These are phyloP conservation scores for Crambe crambe DNA, from an alignment of 37 sponge, comb jelly and placozoan genomes.

Conservation along the genomic window DNA sequence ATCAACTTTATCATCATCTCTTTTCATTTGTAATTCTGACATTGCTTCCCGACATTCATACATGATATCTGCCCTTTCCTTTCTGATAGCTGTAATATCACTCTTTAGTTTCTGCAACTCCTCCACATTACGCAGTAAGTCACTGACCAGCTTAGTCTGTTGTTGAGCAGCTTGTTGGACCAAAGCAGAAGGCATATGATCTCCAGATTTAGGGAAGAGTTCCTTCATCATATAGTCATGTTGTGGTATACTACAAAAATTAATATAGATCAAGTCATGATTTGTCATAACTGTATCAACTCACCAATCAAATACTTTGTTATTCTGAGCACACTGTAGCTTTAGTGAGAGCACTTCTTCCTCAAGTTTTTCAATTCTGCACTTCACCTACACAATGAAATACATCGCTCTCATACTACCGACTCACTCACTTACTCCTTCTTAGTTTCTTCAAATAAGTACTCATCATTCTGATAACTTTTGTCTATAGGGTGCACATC, in stretches of 20 bases:
- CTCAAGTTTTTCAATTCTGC: slow-evolving; percentile 22
- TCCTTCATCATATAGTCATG: slow-evolving; percentile 6
- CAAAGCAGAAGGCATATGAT: not conserved
- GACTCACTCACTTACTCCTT: no score
- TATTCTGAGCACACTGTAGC: slow-evolving; percentile 5
- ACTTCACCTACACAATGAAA: no score
- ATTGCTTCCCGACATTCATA: not conserved
- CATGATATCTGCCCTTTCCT: not conserved
- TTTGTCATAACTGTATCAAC: not conserved
- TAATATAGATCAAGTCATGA: not conserved
- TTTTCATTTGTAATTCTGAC: not conserved
- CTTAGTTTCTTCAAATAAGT: no score
- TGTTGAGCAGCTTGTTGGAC: not conserved
- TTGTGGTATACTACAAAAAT: slow-evolving; percentile 4
- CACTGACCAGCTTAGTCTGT: slow-evolving; percentile 5
- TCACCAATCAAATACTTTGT: slow-evolving; percentile 34
- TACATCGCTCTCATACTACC: no score
- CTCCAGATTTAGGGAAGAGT: not conserved
- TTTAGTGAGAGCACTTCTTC: slow-evolving; percentile 1
- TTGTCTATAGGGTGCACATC: no score
- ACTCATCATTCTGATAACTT: no score
- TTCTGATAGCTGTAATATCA: not conserved
- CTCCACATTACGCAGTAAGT: not conserved
- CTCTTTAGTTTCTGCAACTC: not conserved
- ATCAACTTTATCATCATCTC: not conserved